A percentile compares a stretch with the other conserved stretches of the same genome.
These are phyloP conservation scores for Bagarius yarrelli DNA, from an alignment of 2,113 vertebrate genomes.

Conservation along the genomic window DNA sequence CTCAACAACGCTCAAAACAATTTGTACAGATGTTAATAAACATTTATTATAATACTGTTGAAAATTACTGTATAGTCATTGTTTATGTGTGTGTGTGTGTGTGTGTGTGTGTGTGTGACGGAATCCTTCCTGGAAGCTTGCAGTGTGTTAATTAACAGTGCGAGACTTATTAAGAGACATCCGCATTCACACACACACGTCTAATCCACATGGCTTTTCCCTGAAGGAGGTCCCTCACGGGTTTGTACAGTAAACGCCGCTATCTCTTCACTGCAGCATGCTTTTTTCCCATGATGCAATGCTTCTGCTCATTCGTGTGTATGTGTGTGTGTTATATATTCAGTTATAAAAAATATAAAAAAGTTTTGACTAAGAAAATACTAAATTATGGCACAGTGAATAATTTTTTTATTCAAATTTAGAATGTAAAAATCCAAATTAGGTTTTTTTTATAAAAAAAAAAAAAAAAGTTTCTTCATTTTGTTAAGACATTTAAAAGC, in stretches of 20 bases:
- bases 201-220: slow-evolving; percentile 18
- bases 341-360: background rate
- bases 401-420: too few relatives aligned
- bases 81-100: slow-evolving; percentile 7
- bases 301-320: background rate
- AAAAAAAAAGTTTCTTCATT: background rate
- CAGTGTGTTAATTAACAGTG: slow-evolving; percentile 34
- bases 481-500: background rate
- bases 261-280: slow-evolving; percentile 45
- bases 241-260: slow-evolving; percentile 12
- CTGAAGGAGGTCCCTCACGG: slow-evolving; percentile 21
- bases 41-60: background rate
- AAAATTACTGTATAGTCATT: background rate
- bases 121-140: slow-evolving; percentile 29
- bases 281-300: slow-evolving; percentile 25
- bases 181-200: background rate
- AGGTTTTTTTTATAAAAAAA: too few relatives aligned
- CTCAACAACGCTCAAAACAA: background rate
- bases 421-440: too few relatives aligned
- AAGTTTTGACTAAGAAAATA: background rate
- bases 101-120: background rate
- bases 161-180: background rate
- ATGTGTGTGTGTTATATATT: background rate
- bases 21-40: background rate
- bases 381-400: background rate